Percentiles rank a stretch among this genome's conserved stretches.
phyloP scores from a whole-genome alignment of 2,113 vertebrate species.

The Mormoops blainvillei region DNA sequence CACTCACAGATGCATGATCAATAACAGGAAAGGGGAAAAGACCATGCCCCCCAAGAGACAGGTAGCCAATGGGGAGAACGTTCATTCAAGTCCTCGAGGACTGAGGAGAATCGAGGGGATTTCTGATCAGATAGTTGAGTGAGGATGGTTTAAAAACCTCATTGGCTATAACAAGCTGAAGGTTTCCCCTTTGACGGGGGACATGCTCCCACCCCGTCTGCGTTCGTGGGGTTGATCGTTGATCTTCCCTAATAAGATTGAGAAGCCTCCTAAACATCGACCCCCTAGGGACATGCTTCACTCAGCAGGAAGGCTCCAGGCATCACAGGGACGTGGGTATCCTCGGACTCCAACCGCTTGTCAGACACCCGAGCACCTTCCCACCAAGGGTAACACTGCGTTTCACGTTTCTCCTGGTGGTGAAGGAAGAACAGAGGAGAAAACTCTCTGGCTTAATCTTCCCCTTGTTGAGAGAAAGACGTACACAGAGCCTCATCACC shows the following conservation, averaged over 20 bases:
- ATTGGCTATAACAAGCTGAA: slow-evolving; percentile 76
- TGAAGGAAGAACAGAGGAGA: slow-evolving; percentile 45
- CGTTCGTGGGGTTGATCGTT: slow-evolving; percentile 73
- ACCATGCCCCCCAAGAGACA: background rate
- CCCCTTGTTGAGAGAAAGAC: slow-evolving; percentile 67
- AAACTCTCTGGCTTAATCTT: slow-evolving; percentile 75
- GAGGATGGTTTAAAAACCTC: slow-evolving; percentile 34
- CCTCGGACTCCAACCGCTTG: slow-evolving; percentile 88
- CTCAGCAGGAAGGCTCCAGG: slow-evolving; percentile 90
- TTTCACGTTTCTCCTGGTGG: slow-evolving; percentile 83
- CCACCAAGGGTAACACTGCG: slow-evolving; percentile 86
- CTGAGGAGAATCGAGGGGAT: slow-evolving; percentile 2
- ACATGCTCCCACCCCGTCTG: slow-evolving; percentile 32
- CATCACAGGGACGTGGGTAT: slow-evolving; percentile 93
- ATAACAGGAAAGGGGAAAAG: slow-evolving; percentile 38
- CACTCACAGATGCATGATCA: background rate
- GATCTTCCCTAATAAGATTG: slow-evolving; percentile 87
- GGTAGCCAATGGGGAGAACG: background rate
- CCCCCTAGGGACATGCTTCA: slow-evolving; percentile 86
- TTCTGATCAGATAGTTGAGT: slow-evolving; percentile 47
- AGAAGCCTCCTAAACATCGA: slow-evolving; percentile 86
- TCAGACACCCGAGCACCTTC: slow-evolving; percentile 93
- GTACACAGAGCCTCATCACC: slow-evolving; percentile 57
- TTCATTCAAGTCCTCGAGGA: background rate
- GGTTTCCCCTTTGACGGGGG: slow-evolving; percentile 64